Evolutionary conservation across 1,140 invertebrate genomes (phyloP).

Genomic region (Drosophila elegans): DNA sequence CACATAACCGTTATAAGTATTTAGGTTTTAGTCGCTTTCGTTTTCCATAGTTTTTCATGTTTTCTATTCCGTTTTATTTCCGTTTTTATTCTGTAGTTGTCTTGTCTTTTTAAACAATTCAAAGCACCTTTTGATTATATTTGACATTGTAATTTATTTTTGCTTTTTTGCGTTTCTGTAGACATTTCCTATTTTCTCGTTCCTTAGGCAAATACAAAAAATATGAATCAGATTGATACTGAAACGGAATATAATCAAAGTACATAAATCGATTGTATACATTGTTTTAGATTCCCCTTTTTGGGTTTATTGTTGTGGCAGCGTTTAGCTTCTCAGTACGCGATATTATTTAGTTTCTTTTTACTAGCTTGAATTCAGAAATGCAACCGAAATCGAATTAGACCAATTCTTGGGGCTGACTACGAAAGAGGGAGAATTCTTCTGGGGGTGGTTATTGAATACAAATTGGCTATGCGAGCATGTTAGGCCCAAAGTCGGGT

Average conservation of each 20-base stretch:
- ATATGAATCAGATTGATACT: constrained; percentile 32
- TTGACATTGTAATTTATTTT: constrained; percentile 67
- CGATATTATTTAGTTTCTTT: constrained; percentile 38
- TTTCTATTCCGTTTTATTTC: constrained; percentile 35
- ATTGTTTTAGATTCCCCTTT: constrained; percentile 18
- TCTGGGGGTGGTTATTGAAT: constrained; percentile 8
- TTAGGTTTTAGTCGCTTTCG: constrained; percentile 70
- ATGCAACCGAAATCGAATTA: constrained; percentile 24
- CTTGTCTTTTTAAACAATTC: constrained; percentile 83
- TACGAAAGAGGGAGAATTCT: constrained; percentile 5
- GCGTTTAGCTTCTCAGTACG: constrained; percentile 78
- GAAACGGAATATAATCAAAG: constrained; percentile 74
- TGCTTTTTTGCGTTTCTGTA: constrained; percentile 22
- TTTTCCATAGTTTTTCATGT: constrained; percentile 65
- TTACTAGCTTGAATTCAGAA: constrained; percentile 15
- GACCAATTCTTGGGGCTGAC: constrained; percentile 25
- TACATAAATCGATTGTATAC: constrained; percentile 34
- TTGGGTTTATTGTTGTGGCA: constrained; percentile 57
- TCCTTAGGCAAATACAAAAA: constrained; percentile 41
- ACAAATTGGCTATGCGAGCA: constrained; percentile 30
- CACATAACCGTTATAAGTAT: constrained; percentile 73
- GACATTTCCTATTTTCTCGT: constrained; percentile 22
- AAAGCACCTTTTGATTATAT: constrained; percentile 84
- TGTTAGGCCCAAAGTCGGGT: constrained; percentile 9
- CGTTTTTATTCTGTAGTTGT: constrained; percentile 67